Conservation (phyloP, 2,797 vertebrate species). For the Synaphobranchus kaupii region DNA sequence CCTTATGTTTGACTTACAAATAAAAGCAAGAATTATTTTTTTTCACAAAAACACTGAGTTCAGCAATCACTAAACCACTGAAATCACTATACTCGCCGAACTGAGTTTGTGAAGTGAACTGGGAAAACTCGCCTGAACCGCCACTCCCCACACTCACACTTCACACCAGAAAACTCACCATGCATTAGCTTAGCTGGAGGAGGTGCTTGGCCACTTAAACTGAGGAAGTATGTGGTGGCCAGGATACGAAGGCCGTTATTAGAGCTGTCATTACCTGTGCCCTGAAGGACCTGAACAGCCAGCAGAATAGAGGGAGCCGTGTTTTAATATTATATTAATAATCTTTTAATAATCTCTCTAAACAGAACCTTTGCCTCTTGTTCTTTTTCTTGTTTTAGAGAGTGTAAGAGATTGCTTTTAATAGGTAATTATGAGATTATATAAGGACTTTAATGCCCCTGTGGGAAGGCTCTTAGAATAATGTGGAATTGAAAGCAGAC, state of each 20-base stretch:
- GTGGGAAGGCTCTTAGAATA: neutral
- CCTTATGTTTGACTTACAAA: neutral
- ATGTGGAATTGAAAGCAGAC: neutral
- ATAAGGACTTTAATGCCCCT: neutral
- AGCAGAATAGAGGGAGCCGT: neutral
- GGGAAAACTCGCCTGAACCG: neutral
- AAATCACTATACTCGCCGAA: neutral
- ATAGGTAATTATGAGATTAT: neutral
- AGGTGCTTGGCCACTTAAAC: neutral
- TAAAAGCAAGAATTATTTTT: neutral
- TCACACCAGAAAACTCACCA: neutral
- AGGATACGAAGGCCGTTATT: neutral
- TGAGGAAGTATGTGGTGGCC: neutral
- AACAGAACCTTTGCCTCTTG: neutral
- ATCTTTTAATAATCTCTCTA: neutral
- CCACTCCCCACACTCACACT: neutral
- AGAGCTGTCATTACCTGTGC: neutral
- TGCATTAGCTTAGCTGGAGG: neutral
- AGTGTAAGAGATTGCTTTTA: conserved; percentile 3
- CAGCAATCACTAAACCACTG: neutral
- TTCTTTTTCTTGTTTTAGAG: neutral
- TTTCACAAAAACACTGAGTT: neutral
- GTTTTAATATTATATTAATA: conserved; percentile 1
- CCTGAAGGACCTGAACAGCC: neutral
- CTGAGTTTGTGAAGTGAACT: neutral